Evolutionary conservation across 2,888 invertebrate genomes (phyloP), one percentile per base, ranked within the genome.

Genomic region (Tupiocoris notatus): DNA sequence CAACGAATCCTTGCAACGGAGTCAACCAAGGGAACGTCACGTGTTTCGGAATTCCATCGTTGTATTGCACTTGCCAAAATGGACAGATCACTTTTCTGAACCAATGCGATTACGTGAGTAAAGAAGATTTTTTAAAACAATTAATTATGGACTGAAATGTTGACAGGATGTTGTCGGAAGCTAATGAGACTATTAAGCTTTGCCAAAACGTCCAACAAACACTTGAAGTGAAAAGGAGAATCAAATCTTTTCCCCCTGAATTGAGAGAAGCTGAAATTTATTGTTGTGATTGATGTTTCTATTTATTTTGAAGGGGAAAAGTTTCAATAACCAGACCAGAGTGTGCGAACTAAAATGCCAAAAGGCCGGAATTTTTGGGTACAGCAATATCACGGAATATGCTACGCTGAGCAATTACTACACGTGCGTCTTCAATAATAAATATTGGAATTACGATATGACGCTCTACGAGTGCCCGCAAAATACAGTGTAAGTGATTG

Each of bases 21-120:
- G 3, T 3, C 3, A 20, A n/a, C 59, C 54, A 67, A 6, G 57
- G 54, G 22, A 67, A 23, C 2, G 56, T 22, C 12, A 12, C 20
- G 12, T 54, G 22, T n/a, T 22, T 22, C 12, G 57, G 57, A 12
- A 56, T 22, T n/a, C 12, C 3, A 0, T 22, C 57, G 22, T 56
- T 67, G 20, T 67, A 67, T 17, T 39, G 22, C 20, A 22, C 67
- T 1, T 67, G 67, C 22, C 21, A 2, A 1, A 57, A 21, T 21
- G 67, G 67, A 57, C 7, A 20, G 1, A 56, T 22, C 12, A 57
- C 67, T 7, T 1, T 17, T 16, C 12, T 67, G 57, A 67, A 56
- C 22, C 22, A 21, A 57, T 67, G 67, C 67, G 56, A 22, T 54
- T 22, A 56, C 23, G 65, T 65, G 39, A 65, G 65, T 65, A 2